Conservation (phyloP, 1,140 invertebrate genomes). For the Linepithema humile region DNA sequence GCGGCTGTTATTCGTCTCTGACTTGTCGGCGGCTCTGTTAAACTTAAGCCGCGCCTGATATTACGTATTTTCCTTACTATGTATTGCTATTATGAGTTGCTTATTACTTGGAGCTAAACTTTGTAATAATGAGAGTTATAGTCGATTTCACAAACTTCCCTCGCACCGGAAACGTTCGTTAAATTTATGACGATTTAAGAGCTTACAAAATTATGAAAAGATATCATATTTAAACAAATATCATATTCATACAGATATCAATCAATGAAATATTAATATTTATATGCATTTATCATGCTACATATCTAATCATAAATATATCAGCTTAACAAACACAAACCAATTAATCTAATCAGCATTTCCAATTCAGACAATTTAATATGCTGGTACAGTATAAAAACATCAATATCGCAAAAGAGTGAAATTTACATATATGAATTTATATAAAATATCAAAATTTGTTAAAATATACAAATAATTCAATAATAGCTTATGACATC, state of each 20-base stretch:
- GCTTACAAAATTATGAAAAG: neutral
- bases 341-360: slow-evolving; percentile 3
- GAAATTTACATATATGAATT: slow-evolving; percentile 1
- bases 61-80: neutral
- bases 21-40: slow-evolving; percentile 6
- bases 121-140: neutral
- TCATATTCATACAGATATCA: no score
- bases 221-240: neutral
- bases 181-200: neutral
- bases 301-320: neutral
- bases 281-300: neutral
- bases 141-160: neutral
- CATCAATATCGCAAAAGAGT: neutral
- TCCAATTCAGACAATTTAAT: neutral
- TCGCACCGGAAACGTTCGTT: neutral
- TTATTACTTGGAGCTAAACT: neutral
- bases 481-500: neutral
- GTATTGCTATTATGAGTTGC: neutral
- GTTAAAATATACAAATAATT: no score
- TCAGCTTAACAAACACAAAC: neutral
- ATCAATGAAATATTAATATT: neutral
- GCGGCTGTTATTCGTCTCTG: neutral
- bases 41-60: slow-evolving; percentile 24
- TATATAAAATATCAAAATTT: neutral
- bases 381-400: neutral